Conservation (phyloP, 2,888 invertebrate species). For the Molanna angustata region DNA sequence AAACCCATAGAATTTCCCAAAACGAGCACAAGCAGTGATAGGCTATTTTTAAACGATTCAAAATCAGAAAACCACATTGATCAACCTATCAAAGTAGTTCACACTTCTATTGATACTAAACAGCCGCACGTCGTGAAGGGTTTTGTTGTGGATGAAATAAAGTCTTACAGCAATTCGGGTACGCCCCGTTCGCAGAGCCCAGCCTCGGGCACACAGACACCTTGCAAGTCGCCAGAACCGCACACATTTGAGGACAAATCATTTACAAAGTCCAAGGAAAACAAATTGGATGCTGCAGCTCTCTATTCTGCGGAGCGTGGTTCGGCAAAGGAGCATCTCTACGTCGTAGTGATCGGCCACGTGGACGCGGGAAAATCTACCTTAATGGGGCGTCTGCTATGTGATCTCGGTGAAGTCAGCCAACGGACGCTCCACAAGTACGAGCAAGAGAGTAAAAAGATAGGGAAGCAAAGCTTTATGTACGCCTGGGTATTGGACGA, state of each 20-base stretch:
- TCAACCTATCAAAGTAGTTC: slow-evolving; percentile 38
- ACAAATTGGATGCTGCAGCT: slow-evolving; percentile 56
- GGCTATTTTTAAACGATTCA: neutral
- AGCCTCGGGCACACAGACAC: slow-evolving; percentile 58
- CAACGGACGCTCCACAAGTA: slow-evolving; percentile 92
- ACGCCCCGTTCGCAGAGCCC: slow-evolving; percentile 72
- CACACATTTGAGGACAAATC: slow-evolving; percentile 49
- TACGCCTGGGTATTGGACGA: slow-evolving; percentile 99
- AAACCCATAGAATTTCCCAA: slow-evolving; percentile 9
- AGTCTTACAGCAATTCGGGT: slow-evolving; percentile 41
- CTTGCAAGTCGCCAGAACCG: slow-evolving; percentile 39
- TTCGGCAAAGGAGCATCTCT: slow-evolving; percentile 80
- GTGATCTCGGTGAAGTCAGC: slow-evolving; percentile 81
- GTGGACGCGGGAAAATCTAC: slow-evolving; percentile 98
- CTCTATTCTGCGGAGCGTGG: slow-evolving; percentile 74
- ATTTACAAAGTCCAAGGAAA: slow-evolving; percentile 51
- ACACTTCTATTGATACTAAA: slow-evolving; percentile 44
- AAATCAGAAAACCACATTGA: slow-evolving; percentile 31
- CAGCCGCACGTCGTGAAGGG: slow-evolving; percentile 55
- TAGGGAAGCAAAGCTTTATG: slow-evolving; percentile 97
- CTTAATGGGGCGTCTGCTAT: slow-evolving; percentile 93
- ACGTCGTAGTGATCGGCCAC: slow-evolving; percentile 92
- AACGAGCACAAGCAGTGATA: slow-evolving; percentile 1
- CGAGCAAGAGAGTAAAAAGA: slow-evolving; percentile 94
- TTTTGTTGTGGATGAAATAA: slow-evolving; percentile 49